A percentile compares a stretch with the other conserved stretches of the same genome.
phyloP scores from a whole-genome alignment of 2,797 vertebrate species.

The Spea hammondii region DNA sequence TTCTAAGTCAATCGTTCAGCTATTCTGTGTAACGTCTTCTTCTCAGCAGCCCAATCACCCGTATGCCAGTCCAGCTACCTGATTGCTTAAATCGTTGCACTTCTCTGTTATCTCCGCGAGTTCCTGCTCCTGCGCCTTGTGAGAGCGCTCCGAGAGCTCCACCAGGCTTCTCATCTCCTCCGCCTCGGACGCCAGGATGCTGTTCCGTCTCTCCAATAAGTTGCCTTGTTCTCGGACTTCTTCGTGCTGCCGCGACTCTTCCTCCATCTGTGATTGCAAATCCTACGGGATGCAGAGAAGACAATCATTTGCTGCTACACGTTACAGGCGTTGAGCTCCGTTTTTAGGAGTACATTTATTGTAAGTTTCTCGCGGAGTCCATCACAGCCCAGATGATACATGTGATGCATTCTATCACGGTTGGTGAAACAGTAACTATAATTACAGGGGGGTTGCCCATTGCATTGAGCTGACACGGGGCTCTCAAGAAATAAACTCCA shows the following conservation, averaged over 20 bases:
- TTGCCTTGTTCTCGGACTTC: conserved; percentile 67
- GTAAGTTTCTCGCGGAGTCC: too few species aligned
- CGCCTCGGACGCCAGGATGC: conserved; percentile 64
- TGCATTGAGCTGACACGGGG: too few species aligned
- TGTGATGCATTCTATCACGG: too few species aligned
- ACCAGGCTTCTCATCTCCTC: conserved; percentile 65
- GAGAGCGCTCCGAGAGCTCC: conserved; percentile 68
- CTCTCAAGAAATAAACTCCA: too few species aligned
- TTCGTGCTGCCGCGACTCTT: conserved; percentile 68
- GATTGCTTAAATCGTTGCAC: conserved; percentile 70
- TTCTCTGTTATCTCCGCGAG: conserved; percentile 70
- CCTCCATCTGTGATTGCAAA: conserved; percentile 76
- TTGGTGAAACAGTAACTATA: too few species aligned
- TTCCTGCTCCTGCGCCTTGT: conserved; percentile 71
- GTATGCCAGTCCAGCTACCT: conserved; percentile 60
- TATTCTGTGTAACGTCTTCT: too few species aligned
- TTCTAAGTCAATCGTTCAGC: too few species aligned
- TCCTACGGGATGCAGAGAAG: conserved; percentile 60
- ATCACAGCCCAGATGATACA: too few species aligned
- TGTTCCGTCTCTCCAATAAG: conserved; percentile 70
- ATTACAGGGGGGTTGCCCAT: too few species aligned
- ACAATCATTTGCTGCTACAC: neutral
- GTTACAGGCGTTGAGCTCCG: too few species aligned
- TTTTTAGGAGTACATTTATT: too few species aligned
- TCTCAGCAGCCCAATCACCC: too few species aligned